Evolutionary conservation across 2,888 invertebrate species (phyloP).

Genomic region (Aleiodes alternator): DNA sequence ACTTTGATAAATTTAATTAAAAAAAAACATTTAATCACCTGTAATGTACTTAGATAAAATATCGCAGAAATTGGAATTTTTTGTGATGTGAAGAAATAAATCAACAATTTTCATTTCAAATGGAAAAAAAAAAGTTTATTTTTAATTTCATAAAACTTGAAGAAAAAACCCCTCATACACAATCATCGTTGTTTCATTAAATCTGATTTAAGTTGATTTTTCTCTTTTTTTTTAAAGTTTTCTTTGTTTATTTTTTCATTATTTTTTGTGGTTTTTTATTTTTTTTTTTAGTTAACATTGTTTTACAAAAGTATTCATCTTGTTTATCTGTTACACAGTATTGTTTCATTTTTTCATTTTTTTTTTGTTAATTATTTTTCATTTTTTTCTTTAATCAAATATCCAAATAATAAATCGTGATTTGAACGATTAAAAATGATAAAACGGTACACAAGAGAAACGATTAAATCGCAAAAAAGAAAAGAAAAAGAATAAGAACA

Average conservation of each 20-base stretch:
- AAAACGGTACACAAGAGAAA: slow-evolving; percentile 2
- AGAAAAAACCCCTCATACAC: slow-evolving; percentile 62
- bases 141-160: slow-evolving; percentile 65
- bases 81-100: slow-evolving; percentile 1
- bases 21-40: no score
- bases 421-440: slow-evolving; percentile 18
- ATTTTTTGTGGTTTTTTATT: slow-evolving; percentile 32
- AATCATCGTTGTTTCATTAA: slow-evolving; percentile 46
- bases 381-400: slow-evolving; percentile 50
- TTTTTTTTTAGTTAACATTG: slow-evolving; percentile 41
- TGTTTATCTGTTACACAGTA: slow-evolving; percentile 53
- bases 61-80: not conserved
- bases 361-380: slow-evolving; percentile 55
- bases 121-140: slow-evolving; percentile 66
- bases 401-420: slow-evolving; percentile 12
- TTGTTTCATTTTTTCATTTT: slow-evolving; percentile 53
- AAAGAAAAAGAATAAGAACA: not conserved
- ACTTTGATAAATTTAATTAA: no score
- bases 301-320: slow-evolving; percentile 51
- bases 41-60: not conserved
- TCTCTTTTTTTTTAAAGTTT: slow-evolving; percentile 33
- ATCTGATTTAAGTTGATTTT: slow-evolving; percentile 29
- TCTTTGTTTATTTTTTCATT: slow-evolving; percentile 30
- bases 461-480: not conserved
- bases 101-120: slow-evolving; percentile 45